Evolutionary conservation across 2,797 vertebrate genomes (phyloP).

Genomic region (Sandelia bainsii): DNA sequence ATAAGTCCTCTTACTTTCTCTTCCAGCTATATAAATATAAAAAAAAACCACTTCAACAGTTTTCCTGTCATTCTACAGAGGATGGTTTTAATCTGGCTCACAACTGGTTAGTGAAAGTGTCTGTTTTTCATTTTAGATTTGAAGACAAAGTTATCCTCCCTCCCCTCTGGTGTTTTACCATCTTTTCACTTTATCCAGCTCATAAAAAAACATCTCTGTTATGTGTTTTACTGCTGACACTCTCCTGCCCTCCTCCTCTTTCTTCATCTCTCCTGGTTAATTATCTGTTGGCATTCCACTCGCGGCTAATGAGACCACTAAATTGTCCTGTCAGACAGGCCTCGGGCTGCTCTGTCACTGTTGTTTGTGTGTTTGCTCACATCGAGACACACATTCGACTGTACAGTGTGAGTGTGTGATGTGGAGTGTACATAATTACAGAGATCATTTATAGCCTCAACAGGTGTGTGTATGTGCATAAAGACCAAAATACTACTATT

Average conservation of each 20-base stretch:
- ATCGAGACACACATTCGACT: conserved; percentile 18
- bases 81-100: too few species aligned
- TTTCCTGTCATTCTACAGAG: too few species aligned
- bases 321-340: conserved; percentile 78
- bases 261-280: conserved; percentile 76
- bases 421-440: conserved; percentile 72
- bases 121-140: neutral
- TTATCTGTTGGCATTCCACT: conserved; percentile 78
- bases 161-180: conserved; percentile 22
- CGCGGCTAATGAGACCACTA: conserved; percentile 83
- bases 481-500: conserved; percentile 50
- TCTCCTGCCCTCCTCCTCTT: conserved; percentile 64
- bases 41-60: too few species aligned
- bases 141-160: neutral
- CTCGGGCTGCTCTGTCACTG: conserved; percentile 47
- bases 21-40: too few species aligned
- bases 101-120: conserved; percentile 14
- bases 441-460: conserved; percentile 69
- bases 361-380: neutral
- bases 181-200: conserved; percentile 43
- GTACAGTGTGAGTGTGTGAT: conserved; percentile 30
- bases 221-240: conserved; percentile 64
- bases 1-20: too few species aligned
- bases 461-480: conserved; percentile 57
- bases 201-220: conserved; percentile 44